phyloP scores from a whole-genome alignment of 2,113 vertebrate genomes.

The Oncorhynchus nerka region DNA sequence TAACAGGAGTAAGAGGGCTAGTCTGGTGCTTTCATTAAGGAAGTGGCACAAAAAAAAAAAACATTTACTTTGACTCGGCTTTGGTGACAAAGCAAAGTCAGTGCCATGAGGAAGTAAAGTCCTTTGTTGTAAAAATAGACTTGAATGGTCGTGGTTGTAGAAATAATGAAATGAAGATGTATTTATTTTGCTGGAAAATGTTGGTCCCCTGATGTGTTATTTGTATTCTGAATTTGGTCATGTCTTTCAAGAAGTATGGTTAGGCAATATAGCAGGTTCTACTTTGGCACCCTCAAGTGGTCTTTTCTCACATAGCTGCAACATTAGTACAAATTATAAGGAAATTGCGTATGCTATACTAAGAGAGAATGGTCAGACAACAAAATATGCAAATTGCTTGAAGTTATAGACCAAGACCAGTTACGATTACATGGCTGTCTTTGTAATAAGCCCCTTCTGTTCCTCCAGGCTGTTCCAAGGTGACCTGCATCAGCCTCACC shows the following conservation, averaged over 20 bases:
- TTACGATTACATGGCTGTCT: too few relatives aligned
- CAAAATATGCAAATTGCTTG: too few relatives aligned
- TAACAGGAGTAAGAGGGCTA: slow-evolving; percentile 45
- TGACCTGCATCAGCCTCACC: slow-evolving; percentile 94
- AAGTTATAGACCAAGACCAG: too few relatives aligned
- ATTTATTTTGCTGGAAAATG: slow-evolving; percentile 19
- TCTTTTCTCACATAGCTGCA: too few relatives aligned
- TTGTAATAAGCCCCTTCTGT: too few relatives aligned
- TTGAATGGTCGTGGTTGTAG: slow-evolving; percentile 21
- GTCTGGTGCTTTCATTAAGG: slow-evolving; percentile 73
- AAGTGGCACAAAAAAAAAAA: slow-evolving; percentile 65
- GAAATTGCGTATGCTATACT: too few relatives aligned
- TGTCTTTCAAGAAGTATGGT: slow-evolving; percentile 6
- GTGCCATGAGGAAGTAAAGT: slow-evolving; percentile 48
- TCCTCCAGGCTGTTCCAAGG: slow-evolving; percentile 91
- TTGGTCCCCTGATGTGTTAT: slow-evolving; percentile 15
- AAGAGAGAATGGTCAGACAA: too few relatives aligned
- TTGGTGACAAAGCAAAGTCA: slow-evolving; percentile 39
- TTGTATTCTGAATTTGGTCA: slow-evolving; percentile 10
- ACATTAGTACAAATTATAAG: not conserved
- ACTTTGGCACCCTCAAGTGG: slow-evolving; percentile 49
- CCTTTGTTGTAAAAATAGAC: slow-evolving; percentile 54
- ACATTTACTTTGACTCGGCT: slow-evolving; percentile 43
- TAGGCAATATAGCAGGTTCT: slow-evolving; percentile 13
- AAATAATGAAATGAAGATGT: slow-evolving; percentile 41